phyloP scores from a whole-genome alignment of 1,140 invertebrate genomes.

The Drosophila punjabiensis region DNA sequence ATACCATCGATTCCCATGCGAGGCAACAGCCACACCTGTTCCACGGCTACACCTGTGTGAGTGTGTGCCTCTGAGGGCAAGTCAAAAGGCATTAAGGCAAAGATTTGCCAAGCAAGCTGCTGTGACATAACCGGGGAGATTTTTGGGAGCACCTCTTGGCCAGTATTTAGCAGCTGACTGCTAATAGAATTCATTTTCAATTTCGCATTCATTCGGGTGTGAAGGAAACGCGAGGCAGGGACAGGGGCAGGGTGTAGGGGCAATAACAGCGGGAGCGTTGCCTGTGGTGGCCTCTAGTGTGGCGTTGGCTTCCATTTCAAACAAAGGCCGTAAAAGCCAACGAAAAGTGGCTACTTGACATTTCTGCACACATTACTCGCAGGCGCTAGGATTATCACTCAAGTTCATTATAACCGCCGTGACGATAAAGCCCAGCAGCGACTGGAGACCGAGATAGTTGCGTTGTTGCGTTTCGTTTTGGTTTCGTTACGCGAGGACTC shows the following conservation, averaged over 20 bases:
- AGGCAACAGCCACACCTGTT: constrained; percentile 10
- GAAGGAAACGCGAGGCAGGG: not conserved
- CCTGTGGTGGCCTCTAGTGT: constrained; percentile 5
- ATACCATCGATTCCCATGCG: constrained; percentile 18
- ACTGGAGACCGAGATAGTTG: constrained; percentile 21
- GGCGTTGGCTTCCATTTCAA: constrained; percentile 20
- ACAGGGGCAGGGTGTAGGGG: not conserved
- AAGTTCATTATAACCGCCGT: constrained; percentile 74
- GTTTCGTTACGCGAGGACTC: constrained; percentile 15
- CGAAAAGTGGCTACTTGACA: constrained; percentile 60
- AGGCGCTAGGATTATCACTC: constrained; percentile 74
- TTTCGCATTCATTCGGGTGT: constrained; percentile 43
- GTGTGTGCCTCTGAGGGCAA: constrained; percentile 15
- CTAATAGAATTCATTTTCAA: constrained; percentile 53
- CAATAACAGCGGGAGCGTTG: not conserved
- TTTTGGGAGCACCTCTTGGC: constrained; percentile 23
- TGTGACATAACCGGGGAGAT: constrained; percentile 26
- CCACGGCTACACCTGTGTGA: constrained; percentile 16
- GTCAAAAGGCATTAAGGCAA: constrained; percentile 27
- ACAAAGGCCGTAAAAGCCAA: constrained; percentile 60
- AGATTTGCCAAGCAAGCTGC: constrained; percentile 18
- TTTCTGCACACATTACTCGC: constrained; percentile 52
- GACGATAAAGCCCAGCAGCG: constrained; percentile 47
- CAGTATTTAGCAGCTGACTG: constrained; percentile 42
- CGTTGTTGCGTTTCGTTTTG: constrained; percentile 1